Percentiles rank a stretch among this genome's conserved stretches.
Conservation (phyloP, 2,113 vertebrate species). For the Syngnathus typhle region DNA sequence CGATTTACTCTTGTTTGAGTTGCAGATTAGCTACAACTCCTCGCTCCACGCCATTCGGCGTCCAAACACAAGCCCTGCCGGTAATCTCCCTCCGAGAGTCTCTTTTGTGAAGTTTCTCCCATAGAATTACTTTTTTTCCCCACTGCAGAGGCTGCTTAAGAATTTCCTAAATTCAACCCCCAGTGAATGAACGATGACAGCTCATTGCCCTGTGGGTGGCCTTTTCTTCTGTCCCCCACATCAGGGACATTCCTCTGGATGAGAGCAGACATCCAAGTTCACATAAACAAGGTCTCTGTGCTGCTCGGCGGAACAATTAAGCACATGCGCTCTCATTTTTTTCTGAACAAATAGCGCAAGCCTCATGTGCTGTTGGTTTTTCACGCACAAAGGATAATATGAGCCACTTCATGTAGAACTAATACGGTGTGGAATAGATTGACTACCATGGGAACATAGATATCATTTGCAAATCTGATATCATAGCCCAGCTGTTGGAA, state of each 20-base stretch:
- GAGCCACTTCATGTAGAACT: constrained; percentile 32
- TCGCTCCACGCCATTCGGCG: constrained; percentile 50
- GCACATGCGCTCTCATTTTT: constrained; percentile 42
- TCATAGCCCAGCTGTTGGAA: neutral
- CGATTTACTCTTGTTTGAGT: constrained; percentile 65
- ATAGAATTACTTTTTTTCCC: constrained; percentile 43
- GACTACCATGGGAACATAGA: neutral
- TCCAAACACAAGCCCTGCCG: constrained; percentile 46
- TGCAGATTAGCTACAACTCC: constrained; percentile 62
- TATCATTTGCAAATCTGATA: neutral
- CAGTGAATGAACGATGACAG: constrained; percentile 57
- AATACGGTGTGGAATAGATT: neutral
- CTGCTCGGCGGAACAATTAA: constrained; percentile 43
- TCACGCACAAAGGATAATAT: constrained; percentile 47
- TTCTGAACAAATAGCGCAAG: constrained; percentile 42
- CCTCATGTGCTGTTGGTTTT: constrained; percentile 58
- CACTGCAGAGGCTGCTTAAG: constrained; percentile 45
- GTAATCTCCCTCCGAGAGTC: constrained; percentile 55
- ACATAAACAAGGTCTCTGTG: constrained; percentile 51
- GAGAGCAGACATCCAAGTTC: constrained; percentile 51
- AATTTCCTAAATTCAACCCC: constrained; percentile 47
- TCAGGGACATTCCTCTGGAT: constrained; percentile 48
- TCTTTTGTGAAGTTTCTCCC: constrained; percentile 54
- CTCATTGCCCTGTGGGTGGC: constrained; percentile 65
- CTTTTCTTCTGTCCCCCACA: constrained; percentile 42